Base-by-base conservation (phyloP, 35 echinoderm and acorn worm species). In the Heliocidaris erythrogramma region DNA sequence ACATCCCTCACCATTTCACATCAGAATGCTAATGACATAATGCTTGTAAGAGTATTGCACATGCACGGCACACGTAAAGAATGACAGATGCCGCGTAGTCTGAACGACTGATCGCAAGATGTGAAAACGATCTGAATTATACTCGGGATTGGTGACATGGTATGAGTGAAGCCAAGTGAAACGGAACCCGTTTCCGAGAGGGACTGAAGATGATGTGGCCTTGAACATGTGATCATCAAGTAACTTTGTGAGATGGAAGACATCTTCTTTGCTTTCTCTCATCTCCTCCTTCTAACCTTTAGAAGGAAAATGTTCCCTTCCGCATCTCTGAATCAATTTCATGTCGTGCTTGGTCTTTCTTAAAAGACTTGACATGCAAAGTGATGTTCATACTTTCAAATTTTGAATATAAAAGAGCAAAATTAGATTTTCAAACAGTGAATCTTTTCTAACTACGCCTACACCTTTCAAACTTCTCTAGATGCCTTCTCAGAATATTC, bases 91-190 rank as follows among this genome's bases (percentile, higher is more conserved):
- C 65, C 27, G 1, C 21, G 65, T 24, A n/a, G 65, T n/a, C 21
- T 6, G 27, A 78, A 24, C 21, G 65, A 78, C 65, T 8, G 65
- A 78, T 78, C 65, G 27, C 65, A 21, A 78, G 65, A 78, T 27
- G 65, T 78, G 65, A 78, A 78, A 78, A 78, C 65, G 65, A 27
- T 78, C 65, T 78, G 18, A 78, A 78, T 78, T 78, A 78, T 78
- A 78, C 65, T n/a, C 21, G 18, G 27, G 65, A 56, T 56, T 10
- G 27, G 27, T 78, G 8, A 78, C 65, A 78, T n/a, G 65, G 18
- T 78, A 21, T 24, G 65, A n/a, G 27, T 5, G 65, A 5, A 78
- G 3, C 8, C 18, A 24, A 78, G 65, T 78, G 65, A 78, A 78
- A 78, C 65, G 5, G 6, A 78, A 69, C 60, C 60, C 60, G 60